Percentiles rank a stretch among this genome's conserved stretches.
Evolutionary conservation across 2,888 invertebrate species (phyloP).

Genomic region (Laothoe populi): DNA sequence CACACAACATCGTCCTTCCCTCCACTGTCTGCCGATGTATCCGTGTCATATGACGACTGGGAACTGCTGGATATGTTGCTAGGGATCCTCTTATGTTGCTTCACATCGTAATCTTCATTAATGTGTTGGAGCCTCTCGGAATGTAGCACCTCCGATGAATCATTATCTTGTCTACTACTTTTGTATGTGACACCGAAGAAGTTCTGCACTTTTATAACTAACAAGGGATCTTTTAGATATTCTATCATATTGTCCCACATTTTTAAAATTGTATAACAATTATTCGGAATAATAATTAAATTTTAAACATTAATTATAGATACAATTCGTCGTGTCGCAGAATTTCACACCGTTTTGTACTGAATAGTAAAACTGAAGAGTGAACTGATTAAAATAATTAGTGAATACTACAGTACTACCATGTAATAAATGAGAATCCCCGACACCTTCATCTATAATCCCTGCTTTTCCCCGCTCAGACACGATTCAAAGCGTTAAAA

Average conservation of each 20-base stretch:
- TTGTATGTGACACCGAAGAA: slow-evolving; percentile 89
- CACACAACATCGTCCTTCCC: slow-evolving; percentile 71
- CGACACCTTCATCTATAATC: too few species aligned
- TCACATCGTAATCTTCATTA: slow-evolving; percentile 56
- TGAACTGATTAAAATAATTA: too few species aligned
- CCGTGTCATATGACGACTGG: slow-evolving; percentile 71
- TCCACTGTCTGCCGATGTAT: slow-evolving; percentile 64
- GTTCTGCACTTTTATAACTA: slow-evolving; percentile 91
- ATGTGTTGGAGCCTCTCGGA: slow-evolving; percentile 57
- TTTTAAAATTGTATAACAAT: slow-evolving; percentile 31
- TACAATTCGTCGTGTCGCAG: background rate
- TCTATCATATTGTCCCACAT: slow-evolving; percentile 85
- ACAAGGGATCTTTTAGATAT: slow-evolving; percentile 89
- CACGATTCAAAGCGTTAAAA: too few species aligned
- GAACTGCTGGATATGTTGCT: slow-evolving; percentile 73
- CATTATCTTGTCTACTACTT: slow-evolving; percentile 53
- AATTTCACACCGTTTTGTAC: too few species aligned
- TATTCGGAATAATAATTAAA: background rate
- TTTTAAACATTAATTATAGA: slow-evolving; percentile 7
- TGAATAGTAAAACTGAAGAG: too few species aligned
- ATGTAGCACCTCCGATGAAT: slow-evolving; percentile 58
- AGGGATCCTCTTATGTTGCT: slow-evolving; percentile 67
- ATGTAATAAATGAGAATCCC: too few species aligned
- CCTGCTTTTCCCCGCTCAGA: too few species aligned
- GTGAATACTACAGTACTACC: too few species aligned